Percentiles rank a stretch among this genome's conserved stretches.
These are phyloP conservation scores for Sylvilagus bachmani DNA, from an alignment of 2,113 vertebrate genomes.

Conservation along the genomic window DNA sequence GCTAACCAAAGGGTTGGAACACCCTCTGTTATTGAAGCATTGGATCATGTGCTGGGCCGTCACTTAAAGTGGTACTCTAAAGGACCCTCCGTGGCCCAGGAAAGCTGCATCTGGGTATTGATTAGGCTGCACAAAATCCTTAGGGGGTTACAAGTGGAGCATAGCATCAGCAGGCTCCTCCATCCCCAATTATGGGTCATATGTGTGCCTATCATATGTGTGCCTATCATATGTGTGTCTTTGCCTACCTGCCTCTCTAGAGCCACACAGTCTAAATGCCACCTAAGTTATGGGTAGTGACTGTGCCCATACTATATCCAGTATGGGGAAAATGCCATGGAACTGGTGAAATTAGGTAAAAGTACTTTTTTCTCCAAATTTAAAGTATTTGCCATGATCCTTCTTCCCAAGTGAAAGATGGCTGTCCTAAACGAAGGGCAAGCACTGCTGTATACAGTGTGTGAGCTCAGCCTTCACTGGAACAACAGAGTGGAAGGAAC, in stretches of 20 bases:
- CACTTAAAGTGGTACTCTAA: not conserved
- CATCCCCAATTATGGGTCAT: not conserved
- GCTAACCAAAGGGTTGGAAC: not conserved
- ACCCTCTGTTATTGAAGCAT: not conserved
- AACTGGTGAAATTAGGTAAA: conserved; percentile 10
- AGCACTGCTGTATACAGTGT: not conserved
- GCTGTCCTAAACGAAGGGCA: not conserved
- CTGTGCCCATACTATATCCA: not conserved
- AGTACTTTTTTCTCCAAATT: not conserved
- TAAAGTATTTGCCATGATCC: conserved; percentile 3
- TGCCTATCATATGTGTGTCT: not conserved
- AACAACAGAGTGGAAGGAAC: conserved; percentile 42
- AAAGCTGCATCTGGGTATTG: not conserved
- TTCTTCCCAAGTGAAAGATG: conserved; percentile 48
- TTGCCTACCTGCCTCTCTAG: conserved; percentile 1
- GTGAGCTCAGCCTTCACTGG: conserved; percentile 21
- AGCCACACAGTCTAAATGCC: conserved; percentile 5
- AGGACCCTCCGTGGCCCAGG: not conserved
- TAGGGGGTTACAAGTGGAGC: not conserved
- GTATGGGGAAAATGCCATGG: no score
- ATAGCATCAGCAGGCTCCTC: not conserved
- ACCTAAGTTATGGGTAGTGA: not conserved
- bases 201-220: not conserved
- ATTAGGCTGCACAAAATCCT: not conserved
- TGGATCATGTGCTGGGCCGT: not conserved